Conservation (phyloP, 2,888 invertebrate genomes). For the Diaphora mendica region DNA sequence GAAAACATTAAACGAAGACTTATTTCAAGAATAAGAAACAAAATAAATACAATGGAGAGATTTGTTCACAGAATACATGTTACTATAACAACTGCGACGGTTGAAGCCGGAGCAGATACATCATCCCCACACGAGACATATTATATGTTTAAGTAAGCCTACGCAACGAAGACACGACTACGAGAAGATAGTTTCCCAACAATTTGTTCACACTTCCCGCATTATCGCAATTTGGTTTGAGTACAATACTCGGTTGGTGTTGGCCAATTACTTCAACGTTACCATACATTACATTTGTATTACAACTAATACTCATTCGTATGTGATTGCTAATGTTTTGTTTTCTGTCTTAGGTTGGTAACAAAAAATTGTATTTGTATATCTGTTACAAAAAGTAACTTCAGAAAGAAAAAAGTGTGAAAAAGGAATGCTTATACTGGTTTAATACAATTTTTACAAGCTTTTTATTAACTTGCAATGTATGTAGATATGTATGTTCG, state of each 20-base stretch:
- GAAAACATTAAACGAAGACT: neutral
- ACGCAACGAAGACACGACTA: slow-evolving; percentile 36
- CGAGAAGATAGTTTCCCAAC: slow-evolving; percentile 44
- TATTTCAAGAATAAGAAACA: neutral
- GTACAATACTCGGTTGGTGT: slow-evolving; percentile 17
- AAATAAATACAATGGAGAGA: neutral
- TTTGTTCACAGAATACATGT: neutral
- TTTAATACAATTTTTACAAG: neutral
- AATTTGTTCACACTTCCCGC: slow-evolving; percentile 31
- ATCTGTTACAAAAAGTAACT: no score
- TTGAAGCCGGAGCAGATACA: slow-evolving; percentile 30
- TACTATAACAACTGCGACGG: neutral
- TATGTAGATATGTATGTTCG: no score
- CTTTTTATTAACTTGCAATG: no score
- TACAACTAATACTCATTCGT: neutral
- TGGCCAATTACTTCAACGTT: slow-evolving; percentile 18
- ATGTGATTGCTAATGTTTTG: neutral
- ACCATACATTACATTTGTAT: slow-evolving; percentile 1
- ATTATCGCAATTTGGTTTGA: slow-evolving; percentile 23
- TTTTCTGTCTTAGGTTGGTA: neutral
- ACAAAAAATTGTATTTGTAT: neutral
- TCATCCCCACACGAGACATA: slow-evolving; percentile 29
- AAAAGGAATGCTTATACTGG: neutral
- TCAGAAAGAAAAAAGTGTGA: neutral
- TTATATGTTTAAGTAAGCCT: slow-evolving; percentile 13